Conservation (phyloP, 2,797 vertebrate species). For the Pseudomugil gertrudae region DNA sequence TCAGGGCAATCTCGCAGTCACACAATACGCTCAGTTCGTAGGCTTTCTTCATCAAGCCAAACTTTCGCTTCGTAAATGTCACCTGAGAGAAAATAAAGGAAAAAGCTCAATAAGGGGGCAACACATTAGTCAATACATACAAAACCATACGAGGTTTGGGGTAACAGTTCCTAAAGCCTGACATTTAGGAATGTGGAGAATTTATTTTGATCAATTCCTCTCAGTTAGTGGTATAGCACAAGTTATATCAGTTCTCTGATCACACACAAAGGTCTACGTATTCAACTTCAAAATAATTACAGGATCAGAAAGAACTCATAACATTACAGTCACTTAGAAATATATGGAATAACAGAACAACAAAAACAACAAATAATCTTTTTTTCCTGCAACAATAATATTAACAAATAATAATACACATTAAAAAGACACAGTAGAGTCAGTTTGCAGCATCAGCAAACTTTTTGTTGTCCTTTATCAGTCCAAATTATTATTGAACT, state of each 20-base stretch:
- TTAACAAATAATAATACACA: background rate
- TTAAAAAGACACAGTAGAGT: background rate
- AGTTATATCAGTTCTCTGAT: background rate
- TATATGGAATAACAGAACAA: background rate
- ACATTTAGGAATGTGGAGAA: too few species aligned
- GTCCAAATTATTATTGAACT: background rate
- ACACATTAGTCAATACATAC: background rate
- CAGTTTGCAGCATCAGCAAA: background rate
- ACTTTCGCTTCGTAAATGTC: constrained; percentile 96
- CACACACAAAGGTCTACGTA: background rate
- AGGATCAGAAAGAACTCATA: constrained; percentile 1
- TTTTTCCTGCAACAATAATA: background rate
- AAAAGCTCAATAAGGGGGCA: background rate
- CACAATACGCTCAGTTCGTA: constrained; percentile 95
- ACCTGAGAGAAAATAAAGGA: constrained; percentile 77
- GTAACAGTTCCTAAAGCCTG: too few species aligned
- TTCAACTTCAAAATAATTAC: constrained; percentile 12
- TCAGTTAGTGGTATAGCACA: background rate
- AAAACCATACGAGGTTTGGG: too few species aligned
- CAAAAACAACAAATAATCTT: background rate
- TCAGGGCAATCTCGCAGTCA: constrained; percentile 96
- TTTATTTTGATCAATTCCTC: too few species aligned
- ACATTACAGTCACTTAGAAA: constrained; percentile 6
- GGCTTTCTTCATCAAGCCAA: constrained; percentile 97
- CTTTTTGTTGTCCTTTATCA: background rate